Evolutionary conservation across 2,888 invertebrate genomes (phyloP), one percentile per base, ranked within the genome.

Genomic region (Pyrgus malvae): DNA sequence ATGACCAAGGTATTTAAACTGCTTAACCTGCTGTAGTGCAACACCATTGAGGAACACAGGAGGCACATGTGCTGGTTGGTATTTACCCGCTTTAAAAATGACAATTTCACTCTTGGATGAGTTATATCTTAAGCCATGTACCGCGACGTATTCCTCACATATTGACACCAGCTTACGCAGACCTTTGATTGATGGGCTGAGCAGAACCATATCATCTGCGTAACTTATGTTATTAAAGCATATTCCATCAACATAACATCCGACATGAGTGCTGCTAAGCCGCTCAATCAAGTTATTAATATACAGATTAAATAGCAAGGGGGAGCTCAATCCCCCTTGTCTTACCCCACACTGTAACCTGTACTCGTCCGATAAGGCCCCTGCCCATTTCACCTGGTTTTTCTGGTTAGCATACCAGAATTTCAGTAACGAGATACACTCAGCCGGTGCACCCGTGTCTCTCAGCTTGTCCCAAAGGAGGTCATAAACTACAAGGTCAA

Each of bases 321-420:
- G 46, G 8, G 55, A 57, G 14, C 40, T 49, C 21, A 54, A 31
- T 25, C 55, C 58, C n/a, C 56, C 56, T 29, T 55, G 59, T 17
- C 59, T 51, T 41, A 57, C 46, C 12, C 59, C 55, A 31, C 59
- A 59, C 23, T 59, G 50, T 44, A 56, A 48, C 42, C 29, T 19
- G 16, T 59, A 59, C 17, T 14, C 14, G 2, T 45, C 23, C 2
- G 55, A 56, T 6, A 31, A 21, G 6, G 35, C 21, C 3, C 42
- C 38, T 1, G 40, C 40, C 50, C 54, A 59, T 33, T 44, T 53
- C 8, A 59, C 50, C 7, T 7, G 12, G 27, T 59, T 59, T 3
- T 12, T 40, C 29, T 55, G 50, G 11, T 48, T 19, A 2, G 12
- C 7, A 21, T 54, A 45, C 53, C 44, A 51, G 25, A n/a, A 41